Base-by-base conservation (phyloP, 53 echinoderm and acorn worm species). In the Mesocentrotus franciscanus region DNA sequence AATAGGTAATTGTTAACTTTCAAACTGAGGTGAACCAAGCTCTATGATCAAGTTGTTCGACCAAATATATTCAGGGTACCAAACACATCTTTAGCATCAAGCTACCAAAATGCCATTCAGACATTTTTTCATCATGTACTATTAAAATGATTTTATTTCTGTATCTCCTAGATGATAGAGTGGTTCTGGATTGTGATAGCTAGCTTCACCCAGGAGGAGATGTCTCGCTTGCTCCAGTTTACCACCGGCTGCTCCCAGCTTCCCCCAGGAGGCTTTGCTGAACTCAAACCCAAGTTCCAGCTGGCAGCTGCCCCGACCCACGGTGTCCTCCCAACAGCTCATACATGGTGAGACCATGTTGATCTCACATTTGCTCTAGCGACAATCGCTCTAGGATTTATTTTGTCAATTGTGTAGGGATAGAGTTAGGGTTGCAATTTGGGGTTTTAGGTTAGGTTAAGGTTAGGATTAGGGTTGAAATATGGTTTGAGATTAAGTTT, bases 111-210 rank as follows among this genome's bases (percentile, higher is more conserved):
- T 68, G 20, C 7, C 3, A 68, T 26, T 22, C 66, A 26, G 20
- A 22, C 6, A 68, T 5, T 24, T 68, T 20, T 8, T 20, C 24
- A 22, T 68, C 68, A 76, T 76, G 30, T 76, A 33, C 4, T 32
- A n/a, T n/a, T n/a, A n/a, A 12, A 76, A 7, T 14, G 20, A 8
- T 84, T 87, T 27, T 18, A n/a, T 87, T 57, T 87, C 27, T 87
- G 58, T 64, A 66, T 22, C 35, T 91, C 29, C 20, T 90, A 98
- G 99, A 96, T 96, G 92, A 89, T 98, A 32, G 96, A 97, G 39
- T 98, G 99, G 99, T 98, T 98, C 92, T 98, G 99, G 99, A 97
- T 97, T 0, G 97, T 98, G 55, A 94, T 98, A n/a, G 92, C 96
- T 35, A 98, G 99, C 49, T 98, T 98, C 96, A 98, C 97, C 56